These are phyloP conservation scores for Bryconaethiops microstoma DNA, from an alignment of 2,797 vertebrate species.

Conservation along the genomic window DNA sequence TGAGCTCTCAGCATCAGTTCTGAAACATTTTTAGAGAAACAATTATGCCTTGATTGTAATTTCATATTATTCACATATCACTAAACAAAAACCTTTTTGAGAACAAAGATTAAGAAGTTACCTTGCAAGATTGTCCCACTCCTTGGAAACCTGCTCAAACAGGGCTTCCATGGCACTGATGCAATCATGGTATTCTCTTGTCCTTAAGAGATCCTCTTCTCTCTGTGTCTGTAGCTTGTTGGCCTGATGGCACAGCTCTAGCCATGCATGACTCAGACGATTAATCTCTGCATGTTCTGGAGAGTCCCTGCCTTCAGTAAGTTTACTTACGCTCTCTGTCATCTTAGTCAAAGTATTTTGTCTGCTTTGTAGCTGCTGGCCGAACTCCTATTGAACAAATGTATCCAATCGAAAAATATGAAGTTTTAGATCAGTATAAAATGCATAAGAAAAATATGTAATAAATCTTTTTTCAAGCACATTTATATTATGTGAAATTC, in stretches of 20 bases:
- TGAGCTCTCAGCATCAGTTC: constrained; percentile 94
- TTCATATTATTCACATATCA: neutral
- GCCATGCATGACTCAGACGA: constrained; percentile 86
- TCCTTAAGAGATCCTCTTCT: constrained; percentile 90
- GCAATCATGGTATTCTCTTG: constrained; percentile 87
- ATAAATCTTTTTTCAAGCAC: too few relatives aligned
- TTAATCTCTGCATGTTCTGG: constrained; percentile 85
- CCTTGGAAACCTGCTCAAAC: constrained; percentile 92
- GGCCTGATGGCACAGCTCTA: constrained; percentile 86
- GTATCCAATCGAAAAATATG: constrained; percentile 3
- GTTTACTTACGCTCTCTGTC: constrained; percentile 82
- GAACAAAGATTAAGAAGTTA: constrained; percentile 75
- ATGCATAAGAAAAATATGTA: neutral
- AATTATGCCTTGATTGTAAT: neutral
- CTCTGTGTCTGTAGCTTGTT: constrained; percentile 84
- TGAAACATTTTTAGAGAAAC: constrained; percentile 58
- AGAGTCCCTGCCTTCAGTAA: constrained; percentile 87
- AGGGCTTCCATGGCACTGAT: constrained; percentile 86
- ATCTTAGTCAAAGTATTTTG: constrained; percentile 83
- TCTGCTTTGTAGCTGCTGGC: constrained; percentile 86
- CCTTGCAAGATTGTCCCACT: constrained; percentile 98
- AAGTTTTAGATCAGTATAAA: neutral
- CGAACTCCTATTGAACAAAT: constrained; percentile 82
- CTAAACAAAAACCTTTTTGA: neutral
- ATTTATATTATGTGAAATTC: neutral